Base-by-base conservation (phyloP, 2,888 invertebrate species). In the Galeopsomyia nigrocyanea region DNA sequence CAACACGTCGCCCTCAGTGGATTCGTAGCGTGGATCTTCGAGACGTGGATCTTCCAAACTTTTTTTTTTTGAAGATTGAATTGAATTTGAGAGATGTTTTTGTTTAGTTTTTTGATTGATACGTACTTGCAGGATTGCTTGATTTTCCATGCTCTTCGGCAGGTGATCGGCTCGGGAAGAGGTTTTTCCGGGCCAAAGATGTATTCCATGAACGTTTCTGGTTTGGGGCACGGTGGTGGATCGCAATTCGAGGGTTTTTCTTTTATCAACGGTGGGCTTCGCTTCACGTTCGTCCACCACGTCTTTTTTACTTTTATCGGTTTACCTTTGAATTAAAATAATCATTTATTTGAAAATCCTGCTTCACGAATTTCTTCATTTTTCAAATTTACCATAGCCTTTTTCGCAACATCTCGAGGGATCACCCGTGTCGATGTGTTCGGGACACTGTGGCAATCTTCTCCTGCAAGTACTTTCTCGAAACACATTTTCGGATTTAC, bases 1-100 rank as follows among this genome's bases (percentile, higher is more conserved):
- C 7, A 78, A 58, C 16, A 77, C 76, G 46, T 79, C 78, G 5
- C 80, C 78, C 3, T 55, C 3, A 0, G 79, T 81, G 0, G 16
- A 10, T 9, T 68, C n/a, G 70, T 79, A 80, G 5, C 79, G 68
- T 0, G 78, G 64, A 71, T 82, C 82, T 0, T 22, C 6, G 2
- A 81, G 58, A 19, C 79, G 77, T 1, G 62, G 69, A 50, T 72
- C 75, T 0, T 57, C 13, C 0, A 3, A 39, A 39, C 39, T 39
- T 2, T 5, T 26, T 5, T 7, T 39, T 2, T 5, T 26, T 5
- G 3, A 26, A 26, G 3, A 26, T 26, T 5, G n/a, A 13, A 13
- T 39, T 39, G 7, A 3, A 39, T 39, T 39, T 39, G 5, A 39
- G 13, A 10, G 39, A 9, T 26, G 26, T 39, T 39, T 39, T 39